Conservation (phyloP, 2,797 vertebrate species). For the Alectoris magna region DNA sequence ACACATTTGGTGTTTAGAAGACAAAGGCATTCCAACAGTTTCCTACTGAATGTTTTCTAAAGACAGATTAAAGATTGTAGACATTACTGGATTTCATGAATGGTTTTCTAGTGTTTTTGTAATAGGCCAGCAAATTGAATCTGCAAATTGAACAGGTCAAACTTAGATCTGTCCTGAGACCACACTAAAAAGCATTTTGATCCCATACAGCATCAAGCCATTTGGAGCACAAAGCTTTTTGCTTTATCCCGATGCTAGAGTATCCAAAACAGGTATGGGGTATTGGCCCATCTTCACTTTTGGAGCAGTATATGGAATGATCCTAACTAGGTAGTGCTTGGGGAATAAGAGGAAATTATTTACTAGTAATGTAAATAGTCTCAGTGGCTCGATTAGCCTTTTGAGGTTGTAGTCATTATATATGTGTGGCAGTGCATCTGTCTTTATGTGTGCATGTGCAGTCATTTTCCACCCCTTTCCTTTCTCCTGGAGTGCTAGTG, state of each 20-base stretch:
- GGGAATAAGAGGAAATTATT: not conserved
- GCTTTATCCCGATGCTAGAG: not conserved
- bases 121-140: not conserved
- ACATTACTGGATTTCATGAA: not conserved
- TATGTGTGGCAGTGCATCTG: not conserved
- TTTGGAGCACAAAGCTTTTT: not conserved
- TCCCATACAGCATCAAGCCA: not conserved
- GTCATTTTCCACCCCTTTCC: not conserved
- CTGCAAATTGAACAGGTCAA: not conserved
- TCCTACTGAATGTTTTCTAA: not conserved
- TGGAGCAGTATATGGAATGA: not conserved
- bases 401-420: not conserved
- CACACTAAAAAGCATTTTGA: not conserved
- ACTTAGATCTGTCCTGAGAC: not conserved
- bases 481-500: not conserved
- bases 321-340: not conserved
- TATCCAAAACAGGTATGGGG: not conserved
- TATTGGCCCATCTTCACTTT: not conserved
- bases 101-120: not conserved
- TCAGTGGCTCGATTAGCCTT: not conserved
- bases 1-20: not conserved
- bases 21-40: not conserved
- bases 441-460: not conserved
- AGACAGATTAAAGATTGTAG: not conserved
- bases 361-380: not conserved